Conservation (phyloP, 2,113 vertebrate genomes). For the Dunckerocampus dactyliophorus region DNA sequence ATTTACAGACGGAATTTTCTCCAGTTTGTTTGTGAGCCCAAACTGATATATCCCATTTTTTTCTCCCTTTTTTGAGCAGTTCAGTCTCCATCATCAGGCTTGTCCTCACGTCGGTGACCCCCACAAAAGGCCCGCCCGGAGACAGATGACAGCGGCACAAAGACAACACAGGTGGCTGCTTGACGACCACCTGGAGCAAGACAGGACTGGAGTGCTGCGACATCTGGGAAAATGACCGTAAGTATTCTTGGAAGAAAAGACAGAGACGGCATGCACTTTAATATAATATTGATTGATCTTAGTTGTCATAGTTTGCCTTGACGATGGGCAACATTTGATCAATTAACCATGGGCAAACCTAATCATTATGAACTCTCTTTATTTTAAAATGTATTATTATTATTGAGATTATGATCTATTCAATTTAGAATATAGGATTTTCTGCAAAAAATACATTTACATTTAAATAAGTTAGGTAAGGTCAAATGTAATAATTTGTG, state of each 20-base stretch:
- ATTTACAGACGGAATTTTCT: too few relatives aligned
- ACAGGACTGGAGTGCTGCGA: slow-evolving; percentile 33
- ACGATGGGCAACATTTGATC: background rate
- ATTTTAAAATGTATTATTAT: background rate
- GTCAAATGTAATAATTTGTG: too few relatives aligned
- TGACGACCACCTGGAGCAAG: slow-evolving; percentile 67
- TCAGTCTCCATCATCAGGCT: slow-evolving; percentile 65
- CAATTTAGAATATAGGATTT: too few relatives aligned
- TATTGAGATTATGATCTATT: background rate
- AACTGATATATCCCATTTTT: too few relatives aligned
- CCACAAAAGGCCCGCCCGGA: slow-evolving; percentile 62
- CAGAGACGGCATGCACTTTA: too few relatives aligned
- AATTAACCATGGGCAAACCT: too few relatives aligned
- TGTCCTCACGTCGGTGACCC: slow-evolving; percentile 63
- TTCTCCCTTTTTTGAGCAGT: slow-evolving; percentile 1
- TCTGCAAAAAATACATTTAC: too few relatives aligned
- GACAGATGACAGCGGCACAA: slow-evolving; percentile 72
- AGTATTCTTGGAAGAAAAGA: background rate
- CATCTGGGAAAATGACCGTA: slow-evolving; percentile 28
- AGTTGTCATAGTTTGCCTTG: background rate
- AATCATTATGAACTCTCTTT: background rate
- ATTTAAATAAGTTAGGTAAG: too few relatives aligned
- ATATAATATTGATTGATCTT: background rate
- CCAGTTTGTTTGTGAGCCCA: too few relatives aligned
- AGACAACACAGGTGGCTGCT: slow-evolving; percentile 73